Evolutionary conservation across 2,113 vertebrate genomes (phyloP).

Genomic region (Poeciliopsis retropinna): DNA sequence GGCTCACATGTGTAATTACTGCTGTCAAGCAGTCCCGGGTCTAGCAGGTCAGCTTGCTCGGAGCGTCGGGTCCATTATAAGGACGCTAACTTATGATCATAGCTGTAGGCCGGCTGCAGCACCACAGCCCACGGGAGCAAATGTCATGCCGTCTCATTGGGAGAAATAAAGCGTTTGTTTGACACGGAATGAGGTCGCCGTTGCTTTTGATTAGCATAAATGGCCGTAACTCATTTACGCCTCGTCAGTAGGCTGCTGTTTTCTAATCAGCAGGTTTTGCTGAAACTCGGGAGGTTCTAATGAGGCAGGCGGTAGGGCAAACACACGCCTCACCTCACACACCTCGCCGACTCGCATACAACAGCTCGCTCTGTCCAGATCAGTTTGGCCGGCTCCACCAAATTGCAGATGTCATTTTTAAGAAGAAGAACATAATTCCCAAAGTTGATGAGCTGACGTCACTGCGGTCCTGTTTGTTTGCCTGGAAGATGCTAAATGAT

Average conservation of each 20-base stretch:
- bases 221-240: conserved; percentile 64
- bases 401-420: too few relatives aligned
- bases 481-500: neutral
- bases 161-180: conserved; percentile 71
- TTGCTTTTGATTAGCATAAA: conserved; percentile 57
- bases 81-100: conserved; percentile 75
- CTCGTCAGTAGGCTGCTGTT: conserved; percentile 58
- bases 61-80: conserved; percentile 64
- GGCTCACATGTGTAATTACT: conserved; percentile 74
- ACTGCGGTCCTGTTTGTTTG: neutral
- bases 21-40: conserved; percentile 62
- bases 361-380: neutral
- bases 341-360: neutral
- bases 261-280: conserved; percentile 46
- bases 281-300: conserved; percentile 33
- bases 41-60: conserved; percentile 71
- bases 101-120: conserved; percentile 70
- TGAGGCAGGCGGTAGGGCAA: conserved; percentile 17
- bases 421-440: too few relatives aligned
- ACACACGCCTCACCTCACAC: neutral
- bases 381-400: neutral
- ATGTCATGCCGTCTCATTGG: conserved; percentile 51
- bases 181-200: conserved; percentile 43
- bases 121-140: conserved; percentile 61
- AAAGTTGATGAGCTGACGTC: too few relatives aligned